Base-by-base conservation (phyloP, 1,140 invertebrate species). In the Diorhabda elongata region DNA sequence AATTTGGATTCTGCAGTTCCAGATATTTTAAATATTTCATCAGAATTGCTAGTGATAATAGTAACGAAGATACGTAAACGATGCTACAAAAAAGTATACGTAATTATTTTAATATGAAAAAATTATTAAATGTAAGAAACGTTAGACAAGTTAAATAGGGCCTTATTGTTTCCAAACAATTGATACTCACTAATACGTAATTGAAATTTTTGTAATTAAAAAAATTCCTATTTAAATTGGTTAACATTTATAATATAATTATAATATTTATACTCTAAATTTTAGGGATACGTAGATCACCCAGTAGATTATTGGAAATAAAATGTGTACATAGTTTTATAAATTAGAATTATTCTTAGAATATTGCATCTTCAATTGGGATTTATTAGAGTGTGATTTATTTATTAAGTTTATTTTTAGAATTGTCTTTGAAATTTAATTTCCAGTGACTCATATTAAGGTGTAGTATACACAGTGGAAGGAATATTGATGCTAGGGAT, bases 81-180 rank as follows among this genome's bases (percentile, higher is more conserved):
- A 72, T 75, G 75, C 75, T 77, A 79, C 74, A 77, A 75, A 79
- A 68, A 75, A 75, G 78, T 79, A 79, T 79, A 79, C 78, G 78
- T 77, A 71, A 67, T 67, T 70, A 71, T 73, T 72, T 75, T 75
- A 75, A 63, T 74, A 75, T 74, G 58, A 75, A 64, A 72, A 69
- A 61, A 61, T 26, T 26, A 63, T 52, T 52, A 44, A 69, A 73
- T 69, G 66, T 69, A 71, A 67, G 43, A 66, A 74, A 42, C 69
- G 74, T 75, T 73, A 67, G 67, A 66, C 74, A 73, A 73, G 63
- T 73, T 75, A 69, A 75, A 75, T 75, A 73, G 74, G 72, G 66
- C 58, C 58, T 52, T 52, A 52, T 52, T n/a, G 47, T 67, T 45
- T 63, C 3, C 11, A 64, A 64, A 64, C n/a, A 43, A 64, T 64